Percentiles rank a stretch among this genome's conserved stretches.
These are phyloP conservation scores for Nyleta sp. DNA, from an alignment of 2,888 invertebrate species.

Conservation along the genomic window DNA sequence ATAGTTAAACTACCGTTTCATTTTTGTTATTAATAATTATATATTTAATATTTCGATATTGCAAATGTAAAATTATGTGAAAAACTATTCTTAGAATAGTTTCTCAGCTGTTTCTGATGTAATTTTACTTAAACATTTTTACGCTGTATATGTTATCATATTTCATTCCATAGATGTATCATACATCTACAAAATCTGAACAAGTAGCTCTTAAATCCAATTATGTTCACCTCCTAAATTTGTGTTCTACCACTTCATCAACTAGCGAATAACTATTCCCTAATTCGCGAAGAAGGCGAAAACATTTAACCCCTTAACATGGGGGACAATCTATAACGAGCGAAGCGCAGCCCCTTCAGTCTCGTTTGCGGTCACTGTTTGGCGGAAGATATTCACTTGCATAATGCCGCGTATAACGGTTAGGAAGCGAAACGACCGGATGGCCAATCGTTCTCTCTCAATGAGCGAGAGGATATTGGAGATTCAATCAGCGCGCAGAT, in stretches of 20 bases:
- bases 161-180: no score
- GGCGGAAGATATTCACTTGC: constrained; percentile 61
- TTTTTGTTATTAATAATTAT: no score
- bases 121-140: no score
- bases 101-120: no score
- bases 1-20: no score
- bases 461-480: constrained; percentile 78
- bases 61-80: no score
- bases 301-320: constrained; percentile 52
- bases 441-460: constrained; percentile 75
- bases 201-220: neutral
- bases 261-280: constrained; percentile 30
- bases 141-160: no score
- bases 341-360: constrained; percentile 27
- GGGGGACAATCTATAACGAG: constrained; percentile 43
- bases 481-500: constrained; percentile 83
- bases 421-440: constrained; percentile 65
- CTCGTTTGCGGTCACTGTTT: constrained; percentile 59
- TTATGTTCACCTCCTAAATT: constrained; percentile 3
- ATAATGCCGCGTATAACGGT: constrained; percentile 58
- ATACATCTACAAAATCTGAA: no score
- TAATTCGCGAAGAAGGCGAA: constrained; percentile 51
- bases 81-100: no score
- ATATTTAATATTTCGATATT: no score
- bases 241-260: constrained; percentile 12